Evolutionary conservation across 2,888 invertebrate species (phyloP).

Genomic region (Heliconius ismenius): DNA sequence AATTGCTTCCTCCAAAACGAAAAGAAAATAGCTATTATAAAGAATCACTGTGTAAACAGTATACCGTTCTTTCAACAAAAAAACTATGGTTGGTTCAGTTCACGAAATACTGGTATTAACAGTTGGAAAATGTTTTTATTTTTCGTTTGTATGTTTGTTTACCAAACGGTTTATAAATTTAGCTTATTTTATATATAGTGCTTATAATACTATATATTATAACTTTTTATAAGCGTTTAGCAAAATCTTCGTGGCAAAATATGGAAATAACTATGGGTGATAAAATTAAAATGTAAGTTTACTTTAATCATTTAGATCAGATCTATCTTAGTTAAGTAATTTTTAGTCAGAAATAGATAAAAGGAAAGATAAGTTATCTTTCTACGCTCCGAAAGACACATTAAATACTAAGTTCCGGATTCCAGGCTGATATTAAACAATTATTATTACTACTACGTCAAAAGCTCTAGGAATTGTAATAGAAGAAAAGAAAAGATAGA

Average conservation of each 20-base stretch:
- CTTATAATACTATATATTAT: not conserved
- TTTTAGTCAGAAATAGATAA: not conserved
- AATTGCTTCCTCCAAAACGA: slow-evolving; percentile 41
- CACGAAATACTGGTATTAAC: slow-evolving; percentile 5
- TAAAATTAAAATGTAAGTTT: not conserved
- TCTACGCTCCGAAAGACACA: not conserved
- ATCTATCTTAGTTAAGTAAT: not conserved
- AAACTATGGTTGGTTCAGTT: not conserved
- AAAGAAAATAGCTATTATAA: slow-evolving; percentile 33
- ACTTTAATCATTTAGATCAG: not conserved
- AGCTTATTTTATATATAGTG: not conserved
- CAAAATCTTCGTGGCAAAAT: too few relatives aligned
- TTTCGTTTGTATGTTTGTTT: not conserved
- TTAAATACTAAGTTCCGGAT: not conserved
- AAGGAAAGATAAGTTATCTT: not conserved
- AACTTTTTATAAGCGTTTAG: not conserved
- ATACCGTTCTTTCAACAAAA: slow-evolving; percentile 37
- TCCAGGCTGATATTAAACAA: not conserved
- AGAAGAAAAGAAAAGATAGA: too few relatives aligned
- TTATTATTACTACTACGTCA: too few relatives aligned
- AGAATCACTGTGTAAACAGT: slow-evolving; percentile 46
- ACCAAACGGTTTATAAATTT: not conserved
- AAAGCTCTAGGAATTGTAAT: not conserved
- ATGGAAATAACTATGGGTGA: too few relatives aligned
- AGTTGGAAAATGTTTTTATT: slow-evolving; percentile 2